These are phyloP conservation scores for Chironex yamaguchii DNA, from an alignment of 30 jellyfish, hydroid and myxozoan species.

Conservation along the genomic window DNA sequence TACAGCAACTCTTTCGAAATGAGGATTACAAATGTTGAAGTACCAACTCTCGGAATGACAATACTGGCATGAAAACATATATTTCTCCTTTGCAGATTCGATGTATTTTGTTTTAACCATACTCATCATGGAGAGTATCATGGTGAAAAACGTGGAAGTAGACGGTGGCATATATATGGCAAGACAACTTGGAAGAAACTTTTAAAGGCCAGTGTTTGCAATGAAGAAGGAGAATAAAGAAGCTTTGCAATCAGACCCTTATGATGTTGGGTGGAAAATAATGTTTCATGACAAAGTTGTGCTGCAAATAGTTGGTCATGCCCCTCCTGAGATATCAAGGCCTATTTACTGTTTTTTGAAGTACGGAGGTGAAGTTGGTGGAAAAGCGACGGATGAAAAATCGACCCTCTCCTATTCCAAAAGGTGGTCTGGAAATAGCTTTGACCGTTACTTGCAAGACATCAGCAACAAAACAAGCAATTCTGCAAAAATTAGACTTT, in stretches of 20 bases:
- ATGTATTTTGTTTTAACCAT: no score
- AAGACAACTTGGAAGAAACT: no score
- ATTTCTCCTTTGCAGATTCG: no score
- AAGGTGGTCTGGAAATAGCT: constrained; percentile 37
- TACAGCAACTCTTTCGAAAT: no score
- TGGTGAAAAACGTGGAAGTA: no score
- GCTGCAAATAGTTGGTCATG: constrained; percentile 51
- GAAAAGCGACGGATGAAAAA: constrained; percentile 47
- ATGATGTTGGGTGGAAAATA: constrained; percentile 6
- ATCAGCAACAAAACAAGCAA: no score
- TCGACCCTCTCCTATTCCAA: constrained; percentile 66
- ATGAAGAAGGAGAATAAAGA: not conserved
- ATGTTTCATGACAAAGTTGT: constrained; percentile 27
- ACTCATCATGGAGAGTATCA: no score
- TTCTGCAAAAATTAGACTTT: not conserved
- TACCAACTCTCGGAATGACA: no score
- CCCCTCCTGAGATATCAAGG: constrained; percentile 46
- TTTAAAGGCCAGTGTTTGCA: no score
- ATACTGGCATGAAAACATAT: no score
- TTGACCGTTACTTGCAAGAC: constrained; percentile 24
- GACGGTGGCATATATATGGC: no score
- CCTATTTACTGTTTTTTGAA: constrained; percentile 16
- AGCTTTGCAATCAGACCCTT: constrained; percentile 3
- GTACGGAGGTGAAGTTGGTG: constrained; percentile 51
- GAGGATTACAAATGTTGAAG: no score